Evolutionary conservation across 2,113 vertebrate species (phyloP).

Genomic region (Notarius quadriscutis): DNA sequence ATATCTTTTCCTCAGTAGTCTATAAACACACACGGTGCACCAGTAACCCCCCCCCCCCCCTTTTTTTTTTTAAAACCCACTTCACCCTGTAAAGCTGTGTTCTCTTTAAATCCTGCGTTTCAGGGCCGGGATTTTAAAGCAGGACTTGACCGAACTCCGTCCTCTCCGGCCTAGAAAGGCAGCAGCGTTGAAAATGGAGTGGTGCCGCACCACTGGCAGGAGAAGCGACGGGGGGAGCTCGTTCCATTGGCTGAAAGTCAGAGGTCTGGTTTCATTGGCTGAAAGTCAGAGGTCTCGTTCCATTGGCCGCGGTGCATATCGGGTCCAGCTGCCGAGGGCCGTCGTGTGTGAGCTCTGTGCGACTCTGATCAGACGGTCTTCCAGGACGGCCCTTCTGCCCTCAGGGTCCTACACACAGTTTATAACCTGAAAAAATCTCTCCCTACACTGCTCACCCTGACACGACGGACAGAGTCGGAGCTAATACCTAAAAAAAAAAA

Average conservation of each 20-base stretch:
- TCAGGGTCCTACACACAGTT: slow-evolving; percentile 15
- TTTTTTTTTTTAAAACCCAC: neutral
- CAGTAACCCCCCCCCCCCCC: neutral
- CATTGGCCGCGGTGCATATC: slow-evolving; percentile 51
- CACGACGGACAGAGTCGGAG: slow-evolving; percentile 41
- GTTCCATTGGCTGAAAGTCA: slow-evolving; percentile 43
- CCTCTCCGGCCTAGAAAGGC: slow-evolving; percentile 48
- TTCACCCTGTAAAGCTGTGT: neutral
- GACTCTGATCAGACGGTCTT: slow-evolving; percentile 25
- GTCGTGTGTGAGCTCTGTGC: slow-evolving; percentile 37
- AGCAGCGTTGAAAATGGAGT: slow-evolving; percentile 44
- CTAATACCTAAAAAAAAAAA: slow-evolving; percentile 5
- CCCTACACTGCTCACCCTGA: neutral
- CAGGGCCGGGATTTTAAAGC: slow-evolving; percentile 13
- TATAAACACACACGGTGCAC: neutral
- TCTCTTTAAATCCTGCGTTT: slow-evolving; percentile 3
- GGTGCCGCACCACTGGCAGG: slow-evolving; percentile 36
- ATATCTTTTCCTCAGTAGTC: too few relatives aligned
- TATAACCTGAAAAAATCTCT: slow-evolving; percentile 25
- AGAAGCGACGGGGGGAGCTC: slow-evolving; percentile 1
- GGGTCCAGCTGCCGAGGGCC: slow-evolving; percentile 64
- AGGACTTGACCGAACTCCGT: slow-evolving; percentile 6
- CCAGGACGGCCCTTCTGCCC: slow-evolving; percentile 13
- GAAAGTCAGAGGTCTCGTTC: slow-evolving; percentile 28
- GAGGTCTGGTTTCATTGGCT: slow-evolving; percentile 42